Evolutionary conservation across 2,113 vertebrate species (phyloP).

Genomic region (Macquaria australasica): DNA sequence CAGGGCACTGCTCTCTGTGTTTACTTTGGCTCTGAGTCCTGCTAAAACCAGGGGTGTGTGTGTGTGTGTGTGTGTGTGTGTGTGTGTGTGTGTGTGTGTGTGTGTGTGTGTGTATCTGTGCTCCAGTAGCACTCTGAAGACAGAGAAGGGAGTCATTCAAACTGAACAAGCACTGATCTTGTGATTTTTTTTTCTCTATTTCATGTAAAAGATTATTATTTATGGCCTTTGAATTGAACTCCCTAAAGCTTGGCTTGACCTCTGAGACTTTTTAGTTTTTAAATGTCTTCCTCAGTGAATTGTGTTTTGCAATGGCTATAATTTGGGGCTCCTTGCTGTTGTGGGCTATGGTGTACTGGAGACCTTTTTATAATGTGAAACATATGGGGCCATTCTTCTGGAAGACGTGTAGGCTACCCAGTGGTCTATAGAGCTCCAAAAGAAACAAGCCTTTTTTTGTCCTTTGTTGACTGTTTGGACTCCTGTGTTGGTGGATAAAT

Average conservation of each 20-base stretch:
- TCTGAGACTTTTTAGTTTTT: slow-evolving; percentile 26
- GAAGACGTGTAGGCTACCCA: slow-evolving; percentile 11
- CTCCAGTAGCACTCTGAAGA: slow-evolving; percentile 27
- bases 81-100: slow-evolving; percentile 26
- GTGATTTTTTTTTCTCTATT: slow-evolving; percentile 24
- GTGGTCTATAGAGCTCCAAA: slow-evolving; percentile 18
- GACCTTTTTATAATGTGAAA: slow-evolving; percentile 76
- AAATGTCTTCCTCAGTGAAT: slow-evolving; percentile 55
- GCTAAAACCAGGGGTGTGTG: slow-evolving; percentile 22
- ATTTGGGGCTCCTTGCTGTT: slow-evolving; percentile 66
- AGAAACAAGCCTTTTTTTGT: slow-evolving; percentile 3
- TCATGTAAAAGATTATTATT: slow-evolving; percentile 39
- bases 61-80: slow-evolving; percentile 35
- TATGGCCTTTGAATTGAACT: slow-evolving; percentile 26
- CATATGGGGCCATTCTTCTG: slow-evolving; percentile 68
- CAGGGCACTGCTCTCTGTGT: slow-evolving; percentile 57
- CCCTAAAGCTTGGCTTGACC: slow-evolving; percentile 10
- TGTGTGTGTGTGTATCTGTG: slow-evolving; percentile 29
- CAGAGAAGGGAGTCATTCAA: slow-evolving; percentile 73
- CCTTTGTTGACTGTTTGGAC: slow-evolving; percentile 41
- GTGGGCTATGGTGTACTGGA: slow-evolving; percentile 48
- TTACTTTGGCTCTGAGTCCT: slow-evolving; percentile 67
- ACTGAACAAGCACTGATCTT: slow-evolving; percentile 43
- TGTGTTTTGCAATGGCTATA: slow-evolving; percentile 55
- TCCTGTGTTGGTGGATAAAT: slow-evolving; percentile 15